A percentile compares a stretch with the other conserved stretches of the same genome.
Conservation (phyloP, 2,888 invertebrate genomes). For the Cheiracanthium punctorium region DNA sequence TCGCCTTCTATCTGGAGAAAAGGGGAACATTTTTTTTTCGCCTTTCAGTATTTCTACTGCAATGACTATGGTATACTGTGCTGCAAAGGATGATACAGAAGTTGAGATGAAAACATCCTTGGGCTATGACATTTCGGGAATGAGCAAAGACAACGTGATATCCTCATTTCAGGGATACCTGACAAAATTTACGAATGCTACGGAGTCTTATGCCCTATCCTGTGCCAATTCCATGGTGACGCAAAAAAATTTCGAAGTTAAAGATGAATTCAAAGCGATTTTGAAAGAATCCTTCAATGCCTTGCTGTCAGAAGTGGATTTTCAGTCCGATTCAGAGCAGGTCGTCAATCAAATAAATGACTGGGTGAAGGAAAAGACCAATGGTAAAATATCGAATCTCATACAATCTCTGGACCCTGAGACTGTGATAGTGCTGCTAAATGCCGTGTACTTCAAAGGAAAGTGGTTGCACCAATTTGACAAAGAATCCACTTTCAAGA, state of each 20-base stretch:
- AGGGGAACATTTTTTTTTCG: constrained; percentile 19
- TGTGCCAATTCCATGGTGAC: neutral
- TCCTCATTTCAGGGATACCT: neutral
- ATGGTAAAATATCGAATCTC: constrained; percentile 19
- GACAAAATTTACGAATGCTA: neutral
- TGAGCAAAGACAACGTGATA: neutral
- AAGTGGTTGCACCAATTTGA: constrained; percentile 76
- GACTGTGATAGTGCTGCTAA: constrained; percentile 76
- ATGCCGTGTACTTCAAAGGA: constrained; percentile 78
- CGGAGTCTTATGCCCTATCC: neutral
- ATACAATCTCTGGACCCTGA: constrained; percentile 18
- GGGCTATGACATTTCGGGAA: neutral
- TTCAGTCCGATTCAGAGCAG: constrained; percentile 5
- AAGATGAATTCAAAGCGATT: neutral
- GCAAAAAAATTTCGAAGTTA: neutral
- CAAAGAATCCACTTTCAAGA: constrained; percentile 72
- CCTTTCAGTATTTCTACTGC: constrained; percentile 17
- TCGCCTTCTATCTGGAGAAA: neutral
- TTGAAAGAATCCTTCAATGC: constrained; percentile 15
- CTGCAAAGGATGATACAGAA: constrained; percentile 22
- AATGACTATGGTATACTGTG: constrained; percentile 26
- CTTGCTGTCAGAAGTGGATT: constrained; percentile 21
- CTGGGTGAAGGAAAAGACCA: constrained; percentile 6
- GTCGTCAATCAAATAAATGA: constrained; percentile 19
- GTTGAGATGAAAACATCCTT: neutral